These are phyloP conservation scores for Porites cylindrica DNA, from an alignment of 92 coral and sea anemone genomes.

Conservation along the genomic window DNA sequence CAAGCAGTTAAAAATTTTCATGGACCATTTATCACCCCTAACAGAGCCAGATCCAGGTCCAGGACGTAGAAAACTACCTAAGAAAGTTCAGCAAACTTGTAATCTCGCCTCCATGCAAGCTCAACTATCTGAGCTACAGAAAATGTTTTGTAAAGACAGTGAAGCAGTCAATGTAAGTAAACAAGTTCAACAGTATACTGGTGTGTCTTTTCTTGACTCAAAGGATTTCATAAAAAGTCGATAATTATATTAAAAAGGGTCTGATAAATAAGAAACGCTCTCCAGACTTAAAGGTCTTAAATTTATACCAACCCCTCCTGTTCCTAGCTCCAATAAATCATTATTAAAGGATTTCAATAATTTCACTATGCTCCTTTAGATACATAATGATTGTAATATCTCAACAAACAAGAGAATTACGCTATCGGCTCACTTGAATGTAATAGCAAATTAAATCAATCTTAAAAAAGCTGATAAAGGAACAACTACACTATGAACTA, in stretches of 20 bases:
- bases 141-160: neutral
- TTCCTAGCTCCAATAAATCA: slow-evolving; percentile 19
- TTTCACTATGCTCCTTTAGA: neutral
- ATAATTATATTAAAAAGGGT: too few species aligned
- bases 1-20: too few species aligned
- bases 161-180: too few species aligned
- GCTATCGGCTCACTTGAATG: too few species aligned
- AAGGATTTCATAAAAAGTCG: neutral
- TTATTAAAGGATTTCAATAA: slow-evolving; percentile 18
- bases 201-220: slow-evolving; percentile 2
- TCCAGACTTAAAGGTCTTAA: slow-evolving; percentile 1
- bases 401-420: too few species aligned
- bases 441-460: too few species aligned
- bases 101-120: neutral
- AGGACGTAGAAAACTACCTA: neutral
- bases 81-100: too few species aligned
- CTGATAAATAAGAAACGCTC: slow-evolving; percentile 7
- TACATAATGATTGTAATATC: too few species aligned
- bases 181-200: slow-evolving; percentile 11
- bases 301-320: neutral
- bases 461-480: slow-evolving; percentile 21
- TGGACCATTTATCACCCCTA: too few species aligned
- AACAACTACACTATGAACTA: slow-evolving; percentile 28
- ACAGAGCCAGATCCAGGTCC: slow-evolving; percentile 16
- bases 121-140: neutral